Evolutionary conservation across 2,113 vertebrate genomes (phyloP), one percentile per base, ranked within the genome.

Genomic region (Erythrolamprus reginae): DNA sequence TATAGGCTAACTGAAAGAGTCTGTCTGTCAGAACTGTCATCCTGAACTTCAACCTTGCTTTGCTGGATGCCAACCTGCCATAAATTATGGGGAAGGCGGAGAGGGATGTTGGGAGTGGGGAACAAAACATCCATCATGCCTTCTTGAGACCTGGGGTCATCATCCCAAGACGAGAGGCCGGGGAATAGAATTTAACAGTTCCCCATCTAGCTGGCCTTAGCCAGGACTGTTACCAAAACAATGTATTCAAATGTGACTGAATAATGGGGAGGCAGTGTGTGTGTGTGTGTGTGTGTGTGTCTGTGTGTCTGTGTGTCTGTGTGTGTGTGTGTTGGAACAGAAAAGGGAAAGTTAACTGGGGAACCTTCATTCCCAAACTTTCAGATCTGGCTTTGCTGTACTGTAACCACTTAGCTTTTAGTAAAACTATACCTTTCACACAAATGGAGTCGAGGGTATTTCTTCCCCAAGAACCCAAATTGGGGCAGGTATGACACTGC

Each of bases 301-400:
- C n/a, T 0, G 9, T 9, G 56, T 0, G 9, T 9, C 24, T 24
- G 4, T 24, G 4, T 1, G 58, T 1, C 26, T 0, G 9, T 9
- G 56, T 0, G 9, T 9, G 56, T 28, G 56, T 28, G 56, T 26
- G 10, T 0, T 61, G 26, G 26, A 61, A 61, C 26, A 61, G 26
- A 61, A 61, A 61, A 12, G 56, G 3, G 56, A 26, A 58, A 61
- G 10, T 61, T 61, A 61, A 61, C 26, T 61, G 56, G 26, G 2
- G 26, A 61, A 28, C 1, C 26, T 61, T 61, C 26, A 28, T 3
- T 0, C 26, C 3, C 26, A 61, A 61, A 61, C 10, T 61, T 61
- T 61, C 26, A 61, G 26, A 61, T 12, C 58, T 61, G 26, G 10
- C 58, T 28, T 12, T 61, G 10, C 10, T 61, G 26, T 61, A 61